Base-by-base conservation (phyloP, 2,113 vertebrate species). In the Psephotus haematonotus region DNA sequence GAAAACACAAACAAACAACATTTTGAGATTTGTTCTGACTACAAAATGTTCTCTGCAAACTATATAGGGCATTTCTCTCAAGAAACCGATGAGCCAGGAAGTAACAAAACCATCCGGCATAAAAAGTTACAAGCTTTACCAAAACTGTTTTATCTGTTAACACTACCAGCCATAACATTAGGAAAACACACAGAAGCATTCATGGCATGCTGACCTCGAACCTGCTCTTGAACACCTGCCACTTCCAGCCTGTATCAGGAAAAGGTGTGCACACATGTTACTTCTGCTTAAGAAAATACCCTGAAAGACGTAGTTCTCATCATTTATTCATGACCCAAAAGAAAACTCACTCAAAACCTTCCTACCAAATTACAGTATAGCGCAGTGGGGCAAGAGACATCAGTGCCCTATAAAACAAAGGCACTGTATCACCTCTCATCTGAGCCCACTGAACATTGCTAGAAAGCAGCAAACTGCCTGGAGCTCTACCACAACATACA, bases 81-180 rank as follows among this genome's bases (percentile, higher is more conserved):
- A 65, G 18, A 85, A 85, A 76, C 4, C 0, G 0, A 69, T 18
- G 19, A 82, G 11, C 2, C 18, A 80, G 35, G 71, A 67, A 82
- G 29, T 16, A 88, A 85, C 27, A 82, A 90, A 91, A 43, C 11
- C 24, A 87, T 27, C 9, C 14, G 68, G 22, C 28, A 49, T 62
- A 28, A 65, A 29, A 87, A 60, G 18, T 24, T 10, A 53, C 2
- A 7, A 7, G 17, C 18, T 79, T 85, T 4, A 72, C 31, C 67
- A 93, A 79, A 72, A 31, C 18, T 2, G 9, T 12, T 22, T 24
- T 25, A 8, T 55, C 44, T 31, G 6, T 20, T 65, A 49, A 52
- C 1, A 3, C 12, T 77, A 22, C 2, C 17, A 41, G 24, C 7
- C 47, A 67, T 0, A 64, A n/a, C 69, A 89, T 13, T 15, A 55